Evolutionary conservation across 1,140 invertebrate genomes (phyloP), one percentile per base, ranked within the genome.

Genomic region (Araneus ventricosus): DNA sequence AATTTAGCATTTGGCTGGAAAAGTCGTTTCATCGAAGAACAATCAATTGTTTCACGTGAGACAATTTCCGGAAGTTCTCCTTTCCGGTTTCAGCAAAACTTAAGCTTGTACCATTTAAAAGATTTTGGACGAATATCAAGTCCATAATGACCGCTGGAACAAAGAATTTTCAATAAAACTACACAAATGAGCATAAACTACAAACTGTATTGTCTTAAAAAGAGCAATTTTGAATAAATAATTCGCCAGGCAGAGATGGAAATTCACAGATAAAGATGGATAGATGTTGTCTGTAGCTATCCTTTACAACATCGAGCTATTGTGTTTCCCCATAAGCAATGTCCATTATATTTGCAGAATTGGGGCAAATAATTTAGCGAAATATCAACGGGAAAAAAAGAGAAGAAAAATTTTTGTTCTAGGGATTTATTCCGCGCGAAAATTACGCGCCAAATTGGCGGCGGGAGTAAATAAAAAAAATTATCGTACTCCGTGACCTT

Each of bases 291-390:
- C 17, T 59, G 39, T 37, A 84, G 57, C 6, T 80, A 91, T 91
- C 41, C 34, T 84, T 84, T 91, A 91, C 89, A 84, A 63, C 79
- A 91, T 59, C 30, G 70, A 27, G 37, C 89, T 22, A 91, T 91
- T 91, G 89, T 91, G 79, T 91, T 82, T 84, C 24, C 17, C 27
- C 39, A 37, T 59, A 87, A 67, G 52, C 41, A 67, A 57, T 34
- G 30, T 20, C 52, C 57, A 41, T 91, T 84, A 91, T 57, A 52
- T 90, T 90, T 67, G 27, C 24, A 8, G 89, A 91, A 91, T 91
- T 91, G 89, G 89, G 89, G 89, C 89, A 63, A 91, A 84, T 91
- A 91, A 91, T 91, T 84, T 91, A 79, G 30, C 41, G 45, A 90
- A 91, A 91, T 67, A 91, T 84, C 79, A 41, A 37, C 34, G 34